Evolutionary conservation across 2,888 invertebrate species (phyloP).

Genomic region (Phyllotreta cruciferae): DNA sequence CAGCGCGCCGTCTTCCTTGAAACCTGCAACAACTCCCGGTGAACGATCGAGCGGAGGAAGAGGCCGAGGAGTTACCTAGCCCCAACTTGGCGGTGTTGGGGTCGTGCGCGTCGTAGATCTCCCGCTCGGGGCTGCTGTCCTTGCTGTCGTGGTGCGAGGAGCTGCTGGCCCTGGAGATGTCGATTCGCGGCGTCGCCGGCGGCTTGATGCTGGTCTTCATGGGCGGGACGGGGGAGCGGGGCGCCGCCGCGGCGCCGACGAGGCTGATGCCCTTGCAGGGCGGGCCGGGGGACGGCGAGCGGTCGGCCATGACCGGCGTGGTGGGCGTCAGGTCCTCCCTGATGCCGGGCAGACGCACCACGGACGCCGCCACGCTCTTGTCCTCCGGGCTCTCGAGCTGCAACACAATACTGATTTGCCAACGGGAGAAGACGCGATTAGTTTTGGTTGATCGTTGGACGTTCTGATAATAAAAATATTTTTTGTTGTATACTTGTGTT

Average conservation of each 20-base stretch:
- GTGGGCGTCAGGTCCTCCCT: constrained; percentile 62
- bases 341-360: constrained; percentile 65
- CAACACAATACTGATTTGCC: constrained; percentile 35
- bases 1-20: constrained; percentile 74
- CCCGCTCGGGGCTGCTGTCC: constrained; percentile 85
- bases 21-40: constrained; percentile 46
- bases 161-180: constrained; percentile 88
- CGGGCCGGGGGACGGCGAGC: constrained; percentile 35
- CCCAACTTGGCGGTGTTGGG: constrained; percentile 56
- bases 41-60: too few relatives aligned
- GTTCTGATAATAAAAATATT: too few relatives aligned
- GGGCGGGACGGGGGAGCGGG: constrained; percentile 43
- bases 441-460: too few relatives aligned
- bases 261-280: constrained; percentile 53
- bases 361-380: constrained; percentile 58
- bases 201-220: constrained; percentile 57
- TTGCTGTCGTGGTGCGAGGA: constrained; percentile 87
- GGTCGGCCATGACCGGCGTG: constrained; percentile 35
- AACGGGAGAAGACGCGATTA: too few relatives aligned
- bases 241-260: constrained; percentile 44
- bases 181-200: constrained; percentile 83
- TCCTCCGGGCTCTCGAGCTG: constrained; percentile 69
- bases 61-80: too few relatives aligned
- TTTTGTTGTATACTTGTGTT: too few relatives aligned
- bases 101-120: constrained; percentile 63